phyloP scores from a whole-genome alignment of 2,888 invertebrate species.

The Tubiluchus corallicola region DNA sequence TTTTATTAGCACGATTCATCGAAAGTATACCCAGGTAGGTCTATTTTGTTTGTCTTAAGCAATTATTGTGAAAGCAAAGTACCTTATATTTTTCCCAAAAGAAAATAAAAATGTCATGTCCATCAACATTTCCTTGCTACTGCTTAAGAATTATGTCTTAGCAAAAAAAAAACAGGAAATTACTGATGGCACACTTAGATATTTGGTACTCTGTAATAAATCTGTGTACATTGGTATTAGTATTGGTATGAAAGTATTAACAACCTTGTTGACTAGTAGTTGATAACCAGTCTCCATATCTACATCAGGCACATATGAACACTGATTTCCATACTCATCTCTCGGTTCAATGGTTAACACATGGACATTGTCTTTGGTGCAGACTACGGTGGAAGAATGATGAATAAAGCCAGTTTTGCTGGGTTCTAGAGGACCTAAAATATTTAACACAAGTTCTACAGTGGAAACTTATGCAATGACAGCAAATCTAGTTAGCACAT shows the following conservation, averaged over 20 bases:
- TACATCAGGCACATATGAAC: conserved; percentile 30
- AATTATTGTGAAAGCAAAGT: too few relatives aligned
- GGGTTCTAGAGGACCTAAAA: conserved; percentile 56
- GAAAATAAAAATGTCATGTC: too few relatives aligned
- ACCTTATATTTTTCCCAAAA: too few relatives aligned
- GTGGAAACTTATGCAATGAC: too few relatives aligned
- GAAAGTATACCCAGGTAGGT: too few relatives aligned
- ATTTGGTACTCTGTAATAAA: neutral
- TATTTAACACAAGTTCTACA: too few relatives aligned
- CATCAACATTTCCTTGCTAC: too few relatives aligned
- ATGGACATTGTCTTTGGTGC: conserved; percentile 54
- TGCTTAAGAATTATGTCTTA: too few relatives aligned
- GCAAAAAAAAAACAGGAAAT: conserved; percentile 1
- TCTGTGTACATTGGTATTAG: neutral
- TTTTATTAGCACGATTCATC: too few relatives aligned
- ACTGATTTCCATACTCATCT: conserved; percentile 74
- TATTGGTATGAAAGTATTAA: conserved; percentile 5
- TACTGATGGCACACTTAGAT: neutral
- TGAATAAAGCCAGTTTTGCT: conserved; percentile 61
- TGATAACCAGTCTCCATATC: conserved; percentile 40
- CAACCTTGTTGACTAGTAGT: conserved; percentile 28
- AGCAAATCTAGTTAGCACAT: too few relatives aligned
- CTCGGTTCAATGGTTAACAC: conserved; percentile 68
- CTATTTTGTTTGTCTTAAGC: too few relatives aligned
- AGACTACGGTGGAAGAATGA: conserved; percentile 64